Evolutionary conservation across 2,113 vertebrate species (phyloP).

Genomic region (Odocoileus hemionus): DNA sequence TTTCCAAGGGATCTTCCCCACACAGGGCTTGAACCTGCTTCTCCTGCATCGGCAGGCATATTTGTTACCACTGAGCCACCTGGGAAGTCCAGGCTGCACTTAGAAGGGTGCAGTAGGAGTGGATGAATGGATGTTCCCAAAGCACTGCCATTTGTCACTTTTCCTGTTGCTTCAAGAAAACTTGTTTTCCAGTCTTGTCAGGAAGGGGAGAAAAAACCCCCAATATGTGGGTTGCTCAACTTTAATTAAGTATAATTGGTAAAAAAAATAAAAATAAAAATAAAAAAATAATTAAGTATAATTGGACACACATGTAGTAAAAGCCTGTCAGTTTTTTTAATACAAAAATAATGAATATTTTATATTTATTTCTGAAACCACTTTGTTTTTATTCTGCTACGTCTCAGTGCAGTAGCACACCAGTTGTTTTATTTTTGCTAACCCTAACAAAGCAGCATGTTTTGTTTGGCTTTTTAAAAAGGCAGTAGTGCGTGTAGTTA

Average conservation of each 20-base stretch:
- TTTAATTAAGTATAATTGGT: constrained; percentile 52
- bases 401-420: constrained; percentile 33
- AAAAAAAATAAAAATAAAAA: too few relatives aligned
- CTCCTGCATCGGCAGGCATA: neutral
- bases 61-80: neutral
- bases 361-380: constrained; percentile 17
- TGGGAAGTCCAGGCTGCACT: neutral
- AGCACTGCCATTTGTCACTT: neutral
- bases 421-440: constrained; percentile 51
- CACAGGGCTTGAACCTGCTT: neutral
- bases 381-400: constrained; percentile 41
- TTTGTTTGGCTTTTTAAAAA: constrained; percentile 62
- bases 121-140: neutral
- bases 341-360: constrained; percentile 5
- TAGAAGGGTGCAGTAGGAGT: neutral
- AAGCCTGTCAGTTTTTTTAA: neutral
- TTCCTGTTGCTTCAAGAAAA: constrained; percentile 30
- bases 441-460: constrained; percentile 62
- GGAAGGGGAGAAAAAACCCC: neutral
- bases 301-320: constrained; percentile 45
- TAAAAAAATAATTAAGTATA: constrained; percentile 23
- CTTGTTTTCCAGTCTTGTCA: neutral
- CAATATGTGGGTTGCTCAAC: neutral
- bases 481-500: constrained; percentile 42
- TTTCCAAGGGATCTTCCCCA: neutral